A percentile compares a stretch with the other conserved stretches of the same genome.
Evolutionary conservation across 2,797 vertebrate genomes (phyloP).

Genomic region (Acanthurus leucopareius): DNA sequence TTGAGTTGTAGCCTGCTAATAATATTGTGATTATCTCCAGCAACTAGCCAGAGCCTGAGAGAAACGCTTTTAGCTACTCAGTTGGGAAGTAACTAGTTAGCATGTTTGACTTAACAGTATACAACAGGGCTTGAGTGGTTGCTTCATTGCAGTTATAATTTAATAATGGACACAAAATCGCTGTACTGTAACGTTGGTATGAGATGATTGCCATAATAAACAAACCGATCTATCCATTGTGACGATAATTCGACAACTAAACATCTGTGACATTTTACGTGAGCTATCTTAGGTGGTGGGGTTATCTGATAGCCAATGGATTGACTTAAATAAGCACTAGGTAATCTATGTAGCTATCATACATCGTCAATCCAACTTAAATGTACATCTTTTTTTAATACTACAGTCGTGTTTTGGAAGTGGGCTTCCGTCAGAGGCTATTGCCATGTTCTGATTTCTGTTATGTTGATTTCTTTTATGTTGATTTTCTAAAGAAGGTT

Average conservation of each 20-base stretch:
- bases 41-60: slow-evolving; percentile 63
- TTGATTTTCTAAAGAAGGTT: background rate
- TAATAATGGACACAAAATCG: background rate
- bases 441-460: background rate
- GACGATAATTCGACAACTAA: slow-evolving; percentile 48
- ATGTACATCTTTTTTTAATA: background rate
- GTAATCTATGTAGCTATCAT: background rate
- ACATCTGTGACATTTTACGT: slow-evolving; percentile 18
- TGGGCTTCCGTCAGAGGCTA: background rate
- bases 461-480: background rate
- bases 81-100: slow-evolving; percentile 25
- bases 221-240: slow-evolving; percentile 48
- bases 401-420: slow-evolving; percentile 1
- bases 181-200: background rate
- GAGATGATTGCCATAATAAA: slow-evolving; percentile 20
- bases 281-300: background rate
- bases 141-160: background rate
- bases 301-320: background rate
- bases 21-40: slow-evolving; percentile 64
- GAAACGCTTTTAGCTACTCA: slow-evolving; percentile 31
- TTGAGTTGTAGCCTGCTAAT: slow-evolving; percentile 58
- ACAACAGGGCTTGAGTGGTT: background rate
- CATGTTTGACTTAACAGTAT: slow-evolving; percentile 15
- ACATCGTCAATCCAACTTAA: background rate
- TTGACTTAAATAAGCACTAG: background rate